A percentile compares a stretch with the other conserved stretches of the same genome.
phyloP scores from a whole-genome alignment of 2,888 invertebrate genomes.

The Anoplius nigerrimus region DNA sequence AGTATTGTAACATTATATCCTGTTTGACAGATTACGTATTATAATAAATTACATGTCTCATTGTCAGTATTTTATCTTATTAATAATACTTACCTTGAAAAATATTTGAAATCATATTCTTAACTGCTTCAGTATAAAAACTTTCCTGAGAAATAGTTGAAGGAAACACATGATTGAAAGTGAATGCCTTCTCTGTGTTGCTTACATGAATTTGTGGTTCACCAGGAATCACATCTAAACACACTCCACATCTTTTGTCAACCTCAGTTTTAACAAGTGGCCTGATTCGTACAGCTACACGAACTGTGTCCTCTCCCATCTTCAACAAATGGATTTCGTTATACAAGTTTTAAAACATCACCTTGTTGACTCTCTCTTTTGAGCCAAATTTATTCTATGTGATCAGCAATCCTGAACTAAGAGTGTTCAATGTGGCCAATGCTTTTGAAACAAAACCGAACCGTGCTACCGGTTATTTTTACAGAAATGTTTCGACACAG shows the following conservation, averaged over 20 bases:
- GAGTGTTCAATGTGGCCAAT: no score
- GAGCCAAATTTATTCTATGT: no score
- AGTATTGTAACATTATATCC: constrained; percentile 95
- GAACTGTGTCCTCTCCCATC: constrained; percentile 1
- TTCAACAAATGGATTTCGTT: not conserved
- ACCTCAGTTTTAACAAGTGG: constrained; percentile 72
- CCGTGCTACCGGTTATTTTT: no score
- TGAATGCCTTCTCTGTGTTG: constrained; percentile 83
- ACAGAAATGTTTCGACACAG: no score
- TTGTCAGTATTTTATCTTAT: not conserved
- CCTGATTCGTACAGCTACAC: not conserved
- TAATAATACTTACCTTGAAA: constrained; percentile 79
- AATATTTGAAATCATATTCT: constrained; percentile 83
- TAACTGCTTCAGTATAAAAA: constrained; percentile 85
- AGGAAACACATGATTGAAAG: constrained; percentile 89
- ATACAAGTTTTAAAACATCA: no score
- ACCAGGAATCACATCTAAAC: constrained; percentile 81
- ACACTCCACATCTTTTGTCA: constrained; percentile 84
- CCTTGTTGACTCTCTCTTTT: no score
- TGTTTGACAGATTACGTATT: constrained; percentile 66
- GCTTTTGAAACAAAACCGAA: no score
- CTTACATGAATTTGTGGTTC: constrained; percentile 84
- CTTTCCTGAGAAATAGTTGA: constrained; percentile 82
- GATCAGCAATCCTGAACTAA: no score
- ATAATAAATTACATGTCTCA: constrained; percentile 3